A percentile compares a stretch with the other conserved stretches of the same genome.
Evolutionary conservation across 1,140 invertebrate species (phyloP).

Genomic region (Bombus huntii): DNA sequence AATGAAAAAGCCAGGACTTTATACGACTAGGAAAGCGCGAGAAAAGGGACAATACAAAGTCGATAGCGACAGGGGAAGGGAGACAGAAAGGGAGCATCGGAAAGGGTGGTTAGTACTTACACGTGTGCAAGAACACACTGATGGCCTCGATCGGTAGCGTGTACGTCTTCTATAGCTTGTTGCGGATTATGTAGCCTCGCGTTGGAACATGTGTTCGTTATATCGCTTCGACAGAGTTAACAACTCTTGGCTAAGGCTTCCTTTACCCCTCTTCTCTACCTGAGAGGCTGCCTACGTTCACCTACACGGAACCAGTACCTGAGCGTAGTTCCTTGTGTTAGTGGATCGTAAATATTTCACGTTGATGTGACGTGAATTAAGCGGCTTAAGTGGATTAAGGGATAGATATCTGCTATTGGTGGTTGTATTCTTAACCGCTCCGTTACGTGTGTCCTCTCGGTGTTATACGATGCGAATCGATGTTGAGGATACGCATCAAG

Average conservation of each 20-base stretch:
- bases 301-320: conserved; percentile 56
- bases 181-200: conserved; percentile 80
- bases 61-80: background rate
- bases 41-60: conserved; percentile 7
- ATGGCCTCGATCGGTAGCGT: background rate
- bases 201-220: conserved; percentile 81
- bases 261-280: conserved; percentile 28
- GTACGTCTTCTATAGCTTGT: conserved; percentile 70
- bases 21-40: conserved; percentile 4
- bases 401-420: conserved; percentile 51
- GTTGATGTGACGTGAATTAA: conserved; percentile 81
- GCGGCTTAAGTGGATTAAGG: conserved; percentile 80
- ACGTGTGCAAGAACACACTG: conserved; percentile 10
- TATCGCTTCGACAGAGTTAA: conserved; percentile 77
- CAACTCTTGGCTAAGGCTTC: conserved; percentile 78
- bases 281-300: conserved; percentile 55
- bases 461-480: conserved; percentile 33
- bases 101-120: background rate
- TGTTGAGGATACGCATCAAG: conserved; percentile 15
- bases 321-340: conserved; percentile 6
- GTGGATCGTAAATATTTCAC: conserved; percentile 81
- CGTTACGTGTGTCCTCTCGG: conserved; percentile 4
- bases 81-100: background rate
- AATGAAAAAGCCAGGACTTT: background rate
- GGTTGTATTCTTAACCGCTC: conserved; percentile 58